Base-by-base conservation (phyloP, 2,888 invertebrate genomes). In the Erebia palarica region DNA sequence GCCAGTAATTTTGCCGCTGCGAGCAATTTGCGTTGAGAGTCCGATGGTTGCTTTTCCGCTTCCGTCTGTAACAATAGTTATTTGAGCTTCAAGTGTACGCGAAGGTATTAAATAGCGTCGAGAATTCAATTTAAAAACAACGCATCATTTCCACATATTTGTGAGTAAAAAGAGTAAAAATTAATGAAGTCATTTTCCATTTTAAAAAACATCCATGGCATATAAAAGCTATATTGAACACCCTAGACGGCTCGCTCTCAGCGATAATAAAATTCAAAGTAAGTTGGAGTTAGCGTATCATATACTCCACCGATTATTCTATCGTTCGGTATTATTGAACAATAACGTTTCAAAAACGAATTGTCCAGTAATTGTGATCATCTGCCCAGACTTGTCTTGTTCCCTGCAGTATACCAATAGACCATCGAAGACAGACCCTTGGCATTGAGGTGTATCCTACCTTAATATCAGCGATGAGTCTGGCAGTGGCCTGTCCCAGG, bases 1-100 rank as follows among this genome's bases (percentile, higher is more conserved):
- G 99, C 99, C 60, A 97, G 86, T 70, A 97, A 95, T 85, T 99
- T 99, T 16, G 99, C 99, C 0, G 99, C 99, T 0, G 98, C 98
- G 61, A 99, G 88, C 67, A 99, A 90, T 71, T 97, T 95, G 76
- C 97, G 95, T 81, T 99, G 98, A n/a, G 96, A 94, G 69, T 98
- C 98, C 0, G 97, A 96, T 0, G 96, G 96, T 81, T 97, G 96
- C 55, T 95, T 95, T 82, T 98, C 98, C 0, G 99, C 99, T 84
- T 99, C 98, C 63, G 97, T 90, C 93, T 94, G 79, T 0, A 64
- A 63, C 51, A 42, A n/a, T 10, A 36, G 2, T 14, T 36, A 11
- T 14, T 36, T 7, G 53, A 4, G 53, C 13, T 51, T 51, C n/a
- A 51, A 0, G n/a, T 13, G 51, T 51, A 1, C 13, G 13, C 8